A percentile compares a stretch with the other conserved stretches of the same genome.
Conservation (phyloP, 2,113 vertebrate species). For the Carassius carassius region DNA sequence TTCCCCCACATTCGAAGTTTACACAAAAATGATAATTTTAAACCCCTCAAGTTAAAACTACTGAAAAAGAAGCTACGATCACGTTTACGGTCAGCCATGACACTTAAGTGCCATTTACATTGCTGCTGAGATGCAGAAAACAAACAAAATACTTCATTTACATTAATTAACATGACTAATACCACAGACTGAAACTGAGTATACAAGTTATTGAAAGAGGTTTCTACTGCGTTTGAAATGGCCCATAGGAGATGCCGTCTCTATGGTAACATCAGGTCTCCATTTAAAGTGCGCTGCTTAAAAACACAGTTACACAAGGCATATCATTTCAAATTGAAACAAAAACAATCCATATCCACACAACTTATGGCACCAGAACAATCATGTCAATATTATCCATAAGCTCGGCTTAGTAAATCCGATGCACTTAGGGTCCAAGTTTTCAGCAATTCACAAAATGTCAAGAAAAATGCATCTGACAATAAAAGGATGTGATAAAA, state of each 20-base stretch:
- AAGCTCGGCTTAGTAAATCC: neutral
- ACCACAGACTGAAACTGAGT: slow-evolving; percentile 35
- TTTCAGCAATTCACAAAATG: slow-evolving; percentile 3
- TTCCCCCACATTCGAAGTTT: slow-evolving; percentile 21
- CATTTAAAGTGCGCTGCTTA: slow-evolving; percentile 53
- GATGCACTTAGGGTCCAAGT: neutral
- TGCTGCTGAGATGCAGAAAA: slow-evolving; percentile 22
- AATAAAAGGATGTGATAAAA: slow-evolving; percentile 1
- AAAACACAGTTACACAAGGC: slow-evolving; percentile 49
- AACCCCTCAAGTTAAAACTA: slow-evolving; percentile 26
- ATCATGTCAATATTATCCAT: slow-evolving; percentile 16
- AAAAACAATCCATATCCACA: slow-evolving; percentile 44
- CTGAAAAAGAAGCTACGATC: slow-evolving; percentile 29
- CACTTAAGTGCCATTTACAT: slow-evolving; percentile 7
- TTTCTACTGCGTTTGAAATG: slow-evolving; percentile 38
- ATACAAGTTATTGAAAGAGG: slow-evolving; percentile 4
- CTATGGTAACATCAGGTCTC: slow-evolving; percentile 11
- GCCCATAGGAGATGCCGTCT: neutral
- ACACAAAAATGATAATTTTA: slow-evolving; percentile 42
- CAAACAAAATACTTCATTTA: slow-evolving; percentile 14
- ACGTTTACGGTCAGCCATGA: slow-evolving; percentile 22
- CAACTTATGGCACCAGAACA: slow-evolving; percentile 53
- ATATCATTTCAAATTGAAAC: slow-evolving; percentile 44
- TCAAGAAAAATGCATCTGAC: slow-evolving; percentile 7
- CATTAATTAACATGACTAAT: slow-evolving; percentile 35